phyloP scores from a whole-genome alignment of 2,113 vertebrate species.

The Tringa solitaria region DNA sequence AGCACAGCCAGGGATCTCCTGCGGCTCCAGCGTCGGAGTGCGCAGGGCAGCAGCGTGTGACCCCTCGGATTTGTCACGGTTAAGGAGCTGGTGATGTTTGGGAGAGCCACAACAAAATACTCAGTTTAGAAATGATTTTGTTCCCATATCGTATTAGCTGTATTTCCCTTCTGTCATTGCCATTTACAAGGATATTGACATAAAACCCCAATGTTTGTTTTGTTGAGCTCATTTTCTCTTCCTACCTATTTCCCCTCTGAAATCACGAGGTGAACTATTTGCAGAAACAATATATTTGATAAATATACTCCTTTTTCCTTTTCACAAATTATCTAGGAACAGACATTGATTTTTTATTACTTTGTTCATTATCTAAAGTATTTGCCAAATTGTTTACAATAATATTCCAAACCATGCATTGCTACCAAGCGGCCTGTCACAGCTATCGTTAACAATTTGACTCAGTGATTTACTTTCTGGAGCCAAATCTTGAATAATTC shows the following conservation, averaged over 20 bases:
- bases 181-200: slow-evolving; percentile 44
- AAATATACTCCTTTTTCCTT: slow-evolving; percentile 47
- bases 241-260: slow-evolving; percentile 31
- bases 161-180: slow-evolving; percentile 14
- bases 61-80: background rate
- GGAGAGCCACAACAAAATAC: background rate
- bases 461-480: slow-evolving; percentile 46
- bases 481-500: background rate
- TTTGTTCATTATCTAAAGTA: slow-evolving; percentile 57
- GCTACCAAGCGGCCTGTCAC: background rate
- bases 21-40: rapidly evolving
- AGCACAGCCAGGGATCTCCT: background rate
- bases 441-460: slow-evolving; percentile 23
- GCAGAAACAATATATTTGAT: slow-evolving; percentile 53
- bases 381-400: slow-evolving; percentile 42
- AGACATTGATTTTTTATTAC: slow-evolving; percentile 56
- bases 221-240: slow-evolving; percentile 40
- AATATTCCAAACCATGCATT: slow-evolving; percentile 14
- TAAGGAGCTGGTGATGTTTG: background rate
- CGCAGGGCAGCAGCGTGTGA: background rate
- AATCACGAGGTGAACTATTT: slow-evolving; percentile 41
- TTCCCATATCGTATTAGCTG: background rate
- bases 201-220: slow-evolving; percentile 15
- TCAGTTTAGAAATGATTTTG: background rate
- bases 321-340: slow-evolving; percentile 54